Evolutionary conservation across 2,113 vertebrate species (phyloP).

Genomic region (Sander lucioperca): DNA sequence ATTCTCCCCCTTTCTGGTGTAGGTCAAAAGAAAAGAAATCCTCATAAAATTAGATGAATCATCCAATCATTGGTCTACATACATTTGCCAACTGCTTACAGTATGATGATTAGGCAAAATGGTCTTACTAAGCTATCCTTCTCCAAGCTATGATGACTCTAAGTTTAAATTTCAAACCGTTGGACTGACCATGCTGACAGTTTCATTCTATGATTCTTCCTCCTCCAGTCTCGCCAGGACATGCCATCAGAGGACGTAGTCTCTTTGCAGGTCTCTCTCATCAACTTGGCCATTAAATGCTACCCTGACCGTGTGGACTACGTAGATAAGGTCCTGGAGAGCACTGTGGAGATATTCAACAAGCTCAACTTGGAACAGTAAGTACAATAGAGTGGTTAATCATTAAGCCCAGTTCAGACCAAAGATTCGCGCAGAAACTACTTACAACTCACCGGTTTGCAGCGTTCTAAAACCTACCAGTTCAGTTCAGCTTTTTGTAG

Average conservation of each 20-base stretch:
- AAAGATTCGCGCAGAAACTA: no score
- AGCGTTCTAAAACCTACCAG: no score
- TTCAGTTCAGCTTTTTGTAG: no score
- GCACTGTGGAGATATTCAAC: conserved; percentile 98
- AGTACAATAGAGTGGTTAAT: conserved; percentile 67
- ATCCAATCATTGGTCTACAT: background rate
- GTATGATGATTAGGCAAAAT: background rate
- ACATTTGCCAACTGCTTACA: background rate
- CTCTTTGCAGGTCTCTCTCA: conserved; percentile 98
- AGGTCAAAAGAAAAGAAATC: background rate
- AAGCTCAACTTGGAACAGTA: conserved; percentile 99
- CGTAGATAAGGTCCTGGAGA: conserved; percentile 97
- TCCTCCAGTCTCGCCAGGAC: conserved; percentile 94
- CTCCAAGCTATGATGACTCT: background rate
- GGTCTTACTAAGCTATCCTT: background rate
- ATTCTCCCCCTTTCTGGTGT: no score
- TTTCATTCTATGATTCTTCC: background rate
- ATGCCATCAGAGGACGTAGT: conserved; percentile 99
- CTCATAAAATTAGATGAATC: background rate
- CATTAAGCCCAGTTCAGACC: no score
- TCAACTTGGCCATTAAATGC: conserved; percentile 99
- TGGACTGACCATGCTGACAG: background rate
- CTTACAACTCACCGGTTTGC: no score
- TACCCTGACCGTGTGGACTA: conserved; percentile 99
- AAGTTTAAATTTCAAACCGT: background rate